A percentile compares a stretch with the other conserved stretches of the same genome.
Conservation (phyloP, 2,113 vertebrate species). For the Chamaetylas fuelleborni region DNA sequence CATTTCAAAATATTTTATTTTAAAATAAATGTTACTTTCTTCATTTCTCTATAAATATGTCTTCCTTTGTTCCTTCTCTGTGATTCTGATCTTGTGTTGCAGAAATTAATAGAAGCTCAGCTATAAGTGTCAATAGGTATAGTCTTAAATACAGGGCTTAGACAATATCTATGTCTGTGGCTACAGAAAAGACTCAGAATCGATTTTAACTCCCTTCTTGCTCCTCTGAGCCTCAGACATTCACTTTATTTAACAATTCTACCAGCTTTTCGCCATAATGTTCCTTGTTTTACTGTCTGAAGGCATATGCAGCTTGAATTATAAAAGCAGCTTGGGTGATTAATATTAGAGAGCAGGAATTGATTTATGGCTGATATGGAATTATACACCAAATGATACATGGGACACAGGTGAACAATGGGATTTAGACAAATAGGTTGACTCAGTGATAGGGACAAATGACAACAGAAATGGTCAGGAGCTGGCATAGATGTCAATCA, state of each 20-base stretch:
- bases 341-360: neutral
- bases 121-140: neutral
- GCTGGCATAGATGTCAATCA: neutral
- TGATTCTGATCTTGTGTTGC: neutral
- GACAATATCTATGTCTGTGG: neutral
- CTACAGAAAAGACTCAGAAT: neutral
- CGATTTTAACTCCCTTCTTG: neutral
- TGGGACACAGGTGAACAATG: neutral
- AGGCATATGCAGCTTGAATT: neutral
- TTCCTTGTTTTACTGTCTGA: neutral
- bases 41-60: neutral
- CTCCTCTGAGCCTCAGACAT: neutral
- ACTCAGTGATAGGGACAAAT: neutral
- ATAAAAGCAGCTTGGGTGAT: neutral
- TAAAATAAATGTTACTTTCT: neutral
- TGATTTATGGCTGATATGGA: neutral
- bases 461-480: neutral
- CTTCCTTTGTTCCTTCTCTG: neutral
- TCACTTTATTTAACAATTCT: neutral
- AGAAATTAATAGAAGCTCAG: neutral
- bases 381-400: neutral
- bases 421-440: neutral
- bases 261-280: neutral
- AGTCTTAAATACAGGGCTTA: neutral
- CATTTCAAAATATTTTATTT: neutral